Conservation (phyloP, 1,140 invertebrate genomes). For the Cotesia glomerata region DNA sequence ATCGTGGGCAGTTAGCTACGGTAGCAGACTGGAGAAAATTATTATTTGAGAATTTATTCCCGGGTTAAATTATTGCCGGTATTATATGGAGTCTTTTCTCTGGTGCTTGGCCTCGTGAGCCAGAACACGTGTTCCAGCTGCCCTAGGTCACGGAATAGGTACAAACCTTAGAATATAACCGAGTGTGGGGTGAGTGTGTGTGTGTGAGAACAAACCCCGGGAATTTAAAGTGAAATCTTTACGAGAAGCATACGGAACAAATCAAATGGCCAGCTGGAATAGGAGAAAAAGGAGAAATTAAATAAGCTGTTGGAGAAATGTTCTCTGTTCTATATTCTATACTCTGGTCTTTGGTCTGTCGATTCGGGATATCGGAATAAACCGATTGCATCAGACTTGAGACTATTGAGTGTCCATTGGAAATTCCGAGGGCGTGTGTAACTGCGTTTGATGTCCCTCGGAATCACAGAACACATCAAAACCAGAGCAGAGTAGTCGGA, state of each 20-base stretch:
- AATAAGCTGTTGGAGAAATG: too few relatives aligned
- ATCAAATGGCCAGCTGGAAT: not conserved
- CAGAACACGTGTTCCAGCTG: slow-evolving; percentile 55
- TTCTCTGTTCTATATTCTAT: too few relatives aligned
- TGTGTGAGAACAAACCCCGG: not conserved
- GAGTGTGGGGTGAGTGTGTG: too few relatives aligned
- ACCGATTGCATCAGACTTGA: not conserved
- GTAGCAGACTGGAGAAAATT: slow-evolving; percentile 49
- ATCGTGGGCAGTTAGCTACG: slow-evolving; percentile 56
- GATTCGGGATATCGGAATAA: not conserved
- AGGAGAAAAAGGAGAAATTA: too few relatives aligned
- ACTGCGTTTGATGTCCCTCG: not conserved
- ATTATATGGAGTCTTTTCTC: slow-evolving; percentile 43
- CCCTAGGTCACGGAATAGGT: slow-evolving; percentile 35
- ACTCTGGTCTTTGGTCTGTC: not conserved
- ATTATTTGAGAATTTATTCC: slow-evolving; percentile 61
- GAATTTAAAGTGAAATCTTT: not conserved
- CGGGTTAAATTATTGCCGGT: slow-evolving; percentile 44
- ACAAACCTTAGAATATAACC: too few relatives aligned
- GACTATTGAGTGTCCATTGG: not conserved
- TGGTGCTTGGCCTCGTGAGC: slow-evolving; percentile 32
- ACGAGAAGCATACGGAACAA: not conserved
- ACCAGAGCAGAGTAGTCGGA: not conserved
- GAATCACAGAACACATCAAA: slow-evolving; percentile 4
- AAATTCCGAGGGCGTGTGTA: not conserved